phyloP scores from a whole-genome alignment of 1,140 invertebrate genomes.

The Leptoteleia sp. region DNA sequence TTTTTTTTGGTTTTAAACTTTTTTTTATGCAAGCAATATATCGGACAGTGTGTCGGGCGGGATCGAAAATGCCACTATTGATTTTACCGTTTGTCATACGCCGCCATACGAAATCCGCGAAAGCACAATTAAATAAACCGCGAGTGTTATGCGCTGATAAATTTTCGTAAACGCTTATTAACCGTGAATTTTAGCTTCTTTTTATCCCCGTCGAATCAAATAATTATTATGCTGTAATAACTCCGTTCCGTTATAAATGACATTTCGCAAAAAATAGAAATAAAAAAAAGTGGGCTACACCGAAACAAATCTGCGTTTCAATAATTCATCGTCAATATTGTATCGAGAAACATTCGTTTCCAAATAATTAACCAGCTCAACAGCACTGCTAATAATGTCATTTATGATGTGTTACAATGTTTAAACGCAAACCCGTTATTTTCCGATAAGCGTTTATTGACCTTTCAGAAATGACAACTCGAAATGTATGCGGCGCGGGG shows the following conservation, averaged over 20 bases:
- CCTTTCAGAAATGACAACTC: no score
- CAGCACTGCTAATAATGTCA: slow-evolving; percentile 1
- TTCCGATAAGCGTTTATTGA: not conserved
- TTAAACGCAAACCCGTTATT: slow-evolving; percentile 3
- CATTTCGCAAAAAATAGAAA: not conserved
- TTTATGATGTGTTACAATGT: not conserved
- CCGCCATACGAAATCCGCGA: slow-evolving; percentile 3
- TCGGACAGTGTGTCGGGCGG: no score
- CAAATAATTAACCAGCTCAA: slow-evolving; percentile 7
- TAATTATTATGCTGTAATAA: slow-evolving; percentile 6
- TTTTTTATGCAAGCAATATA: no score
- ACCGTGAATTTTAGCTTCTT: slow-evolving; percentile 13
- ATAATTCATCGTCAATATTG: slow-evolving; percentile 1
- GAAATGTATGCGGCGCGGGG: no score
- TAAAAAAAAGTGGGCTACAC: slow-evolving; percentile 1
- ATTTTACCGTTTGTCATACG: slow-evolving; percentile 5
- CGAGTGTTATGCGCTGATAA: slow-evolving; percentile 12
- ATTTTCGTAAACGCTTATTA: slow-evolving; percentile 9
- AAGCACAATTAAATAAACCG: slow-evolving; percentile 7
- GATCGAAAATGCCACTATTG: slow-evolving; percentile 12
- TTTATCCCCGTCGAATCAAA: no score
- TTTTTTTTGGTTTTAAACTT: no score
- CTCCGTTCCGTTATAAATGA: slow-evolving; percentile 2
- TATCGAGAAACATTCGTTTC: not conserved
- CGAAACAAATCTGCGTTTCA: not conserved